A percentile compares a stretch with the other conserved stretches of the same genome.
These are phyloP conservation scores for Tiliacea citrago DNA, from an alignment of 2,888 invertebrate species.

Conservation along the genomic window DNA sequence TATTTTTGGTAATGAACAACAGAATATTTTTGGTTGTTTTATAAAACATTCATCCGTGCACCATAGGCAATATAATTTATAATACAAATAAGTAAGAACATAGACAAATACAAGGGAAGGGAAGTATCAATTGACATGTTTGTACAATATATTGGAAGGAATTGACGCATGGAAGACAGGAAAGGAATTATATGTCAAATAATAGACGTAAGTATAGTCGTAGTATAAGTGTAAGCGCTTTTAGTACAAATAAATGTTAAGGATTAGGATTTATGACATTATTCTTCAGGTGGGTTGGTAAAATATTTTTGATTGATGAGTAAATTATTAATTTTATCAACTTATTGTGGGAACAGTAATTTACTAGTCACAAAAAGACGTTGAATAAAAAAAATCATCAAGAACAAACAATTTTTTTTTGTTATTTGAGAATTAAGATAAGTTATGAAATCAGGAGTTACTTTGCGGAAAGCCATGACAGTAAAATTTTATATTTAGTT, in stretches of 20 bases:
- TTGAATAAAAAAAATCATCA: neutral
- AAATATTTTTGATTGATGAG: neutral
- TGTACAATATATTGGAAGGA: conserved; percentile 88
- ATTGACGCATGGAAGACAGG: conserved; percentile 89
- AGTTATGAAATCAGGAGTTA: neutral
- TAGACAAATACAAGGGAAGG: conserved; percentile 29
- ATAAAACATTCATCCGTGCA: conserved; percentile 29
- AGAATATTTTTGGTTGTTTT: neutral
- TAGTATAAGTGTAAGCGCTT: conserved; percentile 30
- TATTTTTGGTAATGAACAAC: neutral
- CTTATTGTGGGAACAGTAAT: neutral
- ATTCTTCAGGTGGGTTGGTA: neutral
- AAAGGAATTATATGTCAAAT: conserved; percentile 76
- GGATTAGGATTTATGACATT: neutral
- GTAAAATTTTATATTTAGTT: neutral
- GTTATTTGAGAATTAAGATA: neutral
- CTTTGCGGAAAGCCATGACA: neutral
- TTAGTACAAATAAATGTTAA: conserved; percentile 17
- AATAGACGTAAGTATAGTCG: conserved; percentile 47
- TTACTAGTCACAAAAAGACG: neutral
- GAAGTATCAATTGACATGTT: conserved; percentile 86
- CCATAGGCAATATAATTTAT: conserved; percentile 26
- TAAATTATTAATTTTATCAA: neutral
- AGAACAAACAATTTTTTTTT: neutral
- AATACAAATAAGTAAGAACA: conserved; percentile 19